Conservation (phyloP, 2,797 vertebrate species). For the Syngnathus rostellatus region DNA sequence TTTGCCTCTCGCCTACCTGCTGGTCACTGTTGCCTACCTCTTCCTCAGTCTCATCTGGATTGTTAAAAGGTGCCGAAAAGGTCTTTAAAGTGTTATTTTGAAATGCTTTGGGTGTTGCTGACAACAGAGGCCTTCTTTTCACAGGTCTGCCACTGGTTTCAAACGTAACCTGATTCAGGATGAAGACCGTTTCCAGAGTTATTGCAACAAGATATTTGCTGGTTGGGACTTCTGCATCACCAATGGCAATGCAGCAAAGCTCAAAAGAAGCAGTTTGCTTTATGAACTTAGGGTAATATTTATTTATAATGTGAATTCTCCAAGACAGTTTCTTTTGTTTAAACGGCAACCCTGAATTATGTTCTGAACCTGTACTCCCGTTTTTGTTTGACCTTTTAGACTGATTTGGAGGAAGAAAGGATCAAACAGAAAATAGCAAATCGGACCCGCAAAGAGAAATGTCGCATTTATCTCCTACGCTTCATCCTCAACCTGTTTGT, state of each 20-base stretch:
- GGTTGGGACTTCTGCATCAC: slow-evolving; percentile 98
- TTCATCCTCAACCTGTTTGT: slow-evolving; percentile 82
- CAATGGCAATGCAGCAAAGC: slow-evolving; percentile 65
- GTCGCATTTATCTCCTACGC: slow-evolving; percentile 78
- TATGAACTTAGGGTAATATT: slow-evolving; percentile 82
- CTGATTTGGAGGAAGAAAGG: slow-evolving; percentile 87
- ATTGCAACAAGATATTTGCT: slow-evolving; percentile 94
- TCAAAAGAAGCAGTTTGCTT: slow-evolving; percentile 82
- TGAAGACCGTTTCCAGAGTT: slow-evolving; percentile 90
- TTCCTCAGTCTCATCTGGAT: slow-evolving; percentile 88
- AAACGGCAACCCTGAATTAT: neutral
- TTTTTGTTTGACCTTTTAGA: slow-evolving; percentile 57
- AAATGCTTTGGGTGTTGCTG: neutral
- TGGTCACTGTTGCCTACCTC: slow-evolving; percentile 79
- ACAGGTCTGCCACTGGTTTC: slow-evolving; percentile 83
- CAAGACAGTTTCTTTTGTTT: neutral
- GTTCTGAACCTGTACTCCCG: neutral
- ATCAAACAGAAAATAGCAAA: slow-evolving; percentile 80
- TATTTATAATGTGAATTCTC: neutral
- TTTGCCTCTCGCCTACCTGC: slow-evolving; percentile 83
- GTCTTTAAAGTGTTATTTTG: neutral
- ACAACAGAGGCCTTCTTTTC: neutral
- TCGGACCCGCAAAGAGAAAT: slow-evolving; percentile 74
- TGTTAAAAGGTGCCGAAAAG: slow-evolving; percentile 77
- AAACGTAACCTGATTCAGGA: slow-evolving; percentile 78